A percentile compares a stretch with the other conserved stretches of the same genome.
These are phyloP conservation scores for Valencia hispanica DNA, from an alignment of 2,797 vertebrate species.

Conservation along the genomic window DNA sequence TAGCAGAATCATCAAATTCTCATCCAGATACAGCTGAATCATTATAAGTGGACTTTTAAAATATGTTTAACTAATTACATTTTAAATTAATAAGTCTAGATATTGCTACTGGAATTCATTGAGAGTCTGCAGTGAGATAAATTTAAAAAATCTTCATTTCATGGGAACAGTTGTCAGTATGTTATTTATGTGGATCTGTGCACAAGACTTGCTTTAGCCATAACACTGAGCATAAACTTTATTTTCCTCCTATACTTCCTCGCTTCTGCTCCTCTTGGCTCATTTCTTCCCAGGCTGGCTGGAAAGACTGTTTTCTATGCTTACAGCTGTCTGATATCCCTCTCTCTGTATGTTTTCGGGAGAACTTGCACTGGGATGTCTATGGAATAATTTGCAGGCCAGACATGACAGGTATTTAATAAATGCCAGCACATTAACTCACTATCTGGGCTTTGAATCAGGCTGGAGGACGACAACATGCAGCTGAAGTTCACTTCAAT, in stretches of 20 bases:
- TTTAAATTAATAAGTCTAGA: too few species aligned
- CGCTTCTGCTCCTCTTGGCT: conserved; percentile 40
- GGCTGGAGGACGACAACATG: conserved; percentile 43
- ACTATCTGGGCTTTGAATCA: conserved; percentile 64
- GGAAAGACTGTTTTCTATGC: conserved; percentile 47
- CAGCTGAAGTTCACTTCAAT: conserved; percentile 31
- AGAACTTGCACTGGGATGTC: conserved; percentile 44
- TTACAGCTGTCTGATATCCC: conserved; percentile 48
- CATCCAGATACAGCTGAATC: not conserved
- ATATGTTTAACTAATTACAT: not conserved
- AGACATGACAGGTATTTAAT: conserved; percentile 65
- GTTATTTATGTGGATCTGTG: conserved; percentile 30
- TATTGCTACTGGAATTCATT: not conserved
- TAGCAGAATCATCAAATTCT: not conserved
- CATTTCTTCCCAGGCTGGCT: conserved; percentile 46
- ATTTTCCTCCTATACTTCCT: conserved; percentile 25
- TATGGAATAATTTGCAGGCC: conserved; percentile 66
- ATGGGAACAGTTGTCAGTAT: conserved; percentile 13
- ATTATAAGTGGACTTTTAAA: not conserved
- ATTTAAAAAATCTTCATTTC: conserved; percentile 12
- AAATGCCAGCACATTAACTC: conserved; percentile 43
- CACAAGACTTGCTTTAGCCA: conserved; percentile 42
- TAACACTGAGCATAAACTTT: conserved; percentile 41
- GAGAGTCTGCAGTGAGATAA: not conserved
- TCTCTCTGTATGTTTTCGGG: conserved; percentile 43